These are phyloP conservation scores for Protomyctophum bolini DNA, from an alignment of 2,113 vertebrate genomes.

Conservation along the genomic window DNA sequence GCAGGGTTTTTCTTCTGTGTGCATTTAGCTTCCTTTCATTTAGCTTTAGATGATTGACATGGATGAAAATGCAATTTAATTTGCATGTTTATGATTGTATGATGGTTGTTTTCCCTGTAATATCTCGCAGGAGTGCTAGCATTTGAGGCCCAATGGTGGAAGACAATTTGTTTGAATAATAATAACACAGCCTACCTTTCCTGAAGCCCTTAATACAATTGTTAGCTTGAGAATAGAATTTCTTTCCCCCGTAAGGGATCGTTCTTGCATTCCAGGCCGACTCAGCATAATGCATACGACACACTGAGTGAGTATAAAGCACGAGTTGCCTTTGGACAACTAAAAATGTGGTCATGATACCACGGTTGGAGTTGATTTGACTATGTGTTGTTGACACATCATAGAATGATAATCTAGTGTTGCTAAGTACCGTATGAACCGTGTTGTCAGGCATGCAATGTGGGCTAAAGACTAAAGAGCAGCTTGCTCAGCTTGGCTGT, in stretches of 20 bases:
- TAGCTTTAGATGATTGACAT: no score
- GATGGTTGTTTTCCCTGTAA: conserved; percentile 23
- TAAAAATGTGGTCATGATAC: conserved; percentile 39
- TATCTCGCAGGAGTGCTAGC: conserved; percentile 46
- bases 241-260: conserved; percentile 3
- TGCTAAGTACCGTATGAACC: conserved; percentile 22
- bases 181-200: conserved; percentile 28
- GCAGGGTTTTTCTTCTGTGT: not conserved
- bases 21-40: no score
- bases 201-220: conserved; percentile 38
- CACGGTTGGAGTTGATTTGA: conserved; percentile 34
- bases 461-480: no score
- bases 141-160: conserved; percentile 48
- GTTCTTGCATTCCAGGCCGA: conserved; percentile 21
- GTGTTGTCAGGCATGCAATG: not conserved
- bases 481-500: not conserved
- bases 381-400: conserved; percentile 21
- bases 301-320: conserved; percentile 42
- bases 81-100: conserved; percentile 13
- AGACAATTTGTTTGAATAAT: conserved; percentile 30
- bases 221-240: conserved; percentile 49
- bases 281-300: conserved; percentile 28
- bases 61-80: conserved; percentile 11
- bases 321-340: conserved; percentile 36
- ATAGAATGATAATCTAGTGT: conserved; percentile 33